Evolutionary conservation across 2,797 vertebrate genomes (phyloP).

Genomic region (Propithecus deckenii): DNA sequence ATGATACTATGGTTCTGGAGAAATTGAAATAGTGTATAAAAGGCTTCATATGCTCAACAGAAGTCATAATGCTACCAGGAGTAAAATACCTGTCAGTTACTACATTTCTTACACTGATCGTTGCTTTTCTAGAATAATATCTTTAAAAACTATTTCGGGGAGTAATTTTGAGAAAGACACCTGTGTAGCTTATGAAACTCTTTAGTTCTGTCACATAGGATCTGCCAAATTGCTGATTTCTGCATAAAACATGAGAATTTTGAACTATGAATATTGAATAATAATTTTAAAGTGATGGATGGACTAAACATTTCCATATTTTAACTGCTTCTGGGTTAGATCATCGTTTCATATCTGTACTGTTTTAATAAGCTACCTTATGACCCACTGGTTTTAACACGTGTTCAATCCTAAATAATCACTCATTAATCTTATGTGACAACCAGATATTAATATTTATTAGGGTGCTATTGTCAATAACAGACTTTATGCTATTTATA

Average conservation of each 20-base stretch:
- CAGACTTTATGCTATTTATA: not conserved
- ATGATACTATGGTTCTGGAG: not conserved
- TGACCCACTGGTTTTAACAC: constrained; percentile 1
- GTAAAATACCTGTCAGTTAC: not conserved
- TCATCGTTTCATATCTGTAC: not conserved
- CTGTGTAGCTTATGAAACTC: not conserved
- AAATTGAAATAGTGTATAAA: not conserved
- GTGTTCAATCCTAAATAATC: constrained; percentile 43
- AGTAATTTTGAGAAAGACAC: constrained; percentile 22
- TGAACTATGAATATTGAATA: constrained; percentile 41
- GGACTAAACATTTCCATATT: constrained; percentile 49
- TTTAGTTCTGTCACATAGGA: not conserved
- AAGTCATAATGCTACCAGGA: not conserved
- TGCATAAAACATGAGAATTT: constrained; percentile 58
- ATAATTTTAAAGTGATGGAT: constrained; percentile 44
- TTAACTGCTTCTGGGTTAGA: constrained; percentile 42
- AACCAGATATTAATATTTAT: constrained; percentile 58
- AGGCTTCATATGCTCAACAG: not conserved
- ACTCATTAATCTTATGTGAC: constrained; percentile 61
- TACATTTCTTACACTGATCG: not conserved
- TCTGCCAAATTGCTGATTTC: not conserved
- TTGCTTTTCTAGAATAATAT: constrained; percentile 10
- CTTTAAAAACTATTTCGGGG: not conserved
- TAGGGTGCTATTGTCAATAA: constrained; percentile 9
- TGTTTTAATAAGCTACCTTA: constrained; percentile 10